Percentiles rank a stretch among this genome's conserved stretches.
These are phyloP conservation scores for Simalia tracyae DNA, from an alignment of 2,797 vertebrate genomes.

Conservation along the genomic window DNA sequence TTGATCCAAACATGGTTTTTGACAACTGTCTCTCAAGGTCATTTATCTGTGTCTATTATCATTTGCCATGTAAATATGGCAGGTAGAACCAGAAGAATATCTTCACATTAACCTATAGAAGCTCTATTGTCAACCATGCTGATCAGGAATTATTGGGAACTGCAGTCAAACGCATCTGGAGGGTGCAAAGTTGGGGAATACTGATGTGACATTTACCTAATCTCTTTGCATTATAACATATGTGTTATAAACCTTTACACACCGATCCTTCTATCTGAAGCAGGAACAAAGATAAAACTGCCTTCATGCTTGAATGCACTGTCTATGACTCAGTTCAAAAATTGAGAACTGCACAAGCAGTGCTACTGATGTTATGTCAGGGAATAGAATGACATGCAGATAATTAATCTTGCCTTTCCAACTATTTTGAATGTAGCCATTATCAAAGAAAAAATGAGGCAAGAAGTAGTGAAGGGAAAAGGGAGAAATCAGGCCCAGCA, in stretches of 20 bases:
- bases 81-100: neutral
- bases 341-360: slow-evolving; percentile 27
- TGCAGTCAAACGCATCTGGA: neutral
- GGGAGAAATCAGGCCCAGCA: neutral
- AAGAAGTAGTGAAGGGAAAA: neutral
- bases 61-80: neutral
- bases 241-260: slow-evolving; percentile 5
- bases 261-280: slow-evolving; percentile 12
- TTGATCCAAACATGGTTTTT: neutral
- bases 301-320: slow-evolving; percentile 31
- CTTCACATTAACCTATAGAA: neutral
- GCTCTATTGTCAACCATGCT: neutral
- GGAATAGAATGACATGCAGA: slow-evolving; percentile 41
- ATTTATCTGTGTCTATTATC: neutral
- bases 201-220: neutral
- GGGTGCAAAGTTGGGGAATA: neutral
- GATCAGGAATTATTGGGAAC: neutral
- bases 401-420: slow-evolving; percentile 47
- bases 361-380: slow-evolving; percentile 44
- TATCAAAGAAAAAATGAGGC: slow-evolving; percentile 36
- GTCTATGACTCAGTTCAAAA: slow-evolving; percentile 25
- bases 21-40: neutral
- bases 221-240: neutral
- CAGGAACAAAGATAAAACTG: slow-evolving; percentile 11
- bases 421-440: slow-evolving; percentile 33